These are phyloP conservation scores for Lacerta viridis DNA, from an alignment of 2,797 vertebrate genomes.

Conservation along the genomic window DNA sequence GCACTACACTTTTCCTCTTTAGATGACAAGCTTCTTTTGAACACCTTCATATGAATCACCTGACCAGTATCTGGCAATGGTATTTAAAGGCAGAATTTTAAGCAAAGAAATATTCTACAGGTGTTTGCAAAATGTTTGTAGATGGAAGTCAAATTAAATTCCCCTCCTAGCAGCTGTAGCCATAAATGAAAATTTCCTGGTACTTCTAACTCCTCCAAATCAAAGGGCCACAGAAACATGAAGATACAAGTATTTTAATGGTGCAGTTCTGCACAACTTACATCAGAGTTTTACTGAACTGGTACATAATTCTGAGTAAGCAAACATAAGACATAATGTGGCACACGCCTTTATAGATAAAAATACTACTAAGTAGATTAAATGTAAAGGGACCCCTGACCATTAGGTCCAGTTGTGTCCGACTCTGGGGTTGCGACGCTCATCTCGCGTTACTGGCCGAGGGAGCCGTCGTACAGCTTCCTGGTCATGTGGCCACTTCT, in stretches of 20 bases:
- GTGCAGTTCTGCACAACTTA: background rate
- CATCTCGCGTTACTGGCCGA: too few species aligned
- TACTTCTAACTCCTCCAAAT: background rate
- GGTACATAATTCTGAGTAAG: background rate
- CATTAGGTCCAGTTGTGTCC: too few species aligned
- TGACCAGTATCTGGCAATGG: background rate
- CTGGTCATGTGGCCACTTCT: too few species aligned
- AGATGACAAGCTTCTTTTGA: background rate
- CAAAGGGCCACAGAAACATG: background rate
- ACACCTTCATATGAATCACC: background rate
- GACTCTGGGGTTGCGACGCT: too few species aligned
- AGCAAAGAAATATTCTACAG: background rate
- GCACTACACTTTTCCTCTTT: too few species aligned
- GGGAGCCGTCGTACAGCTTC: too few species aligned
- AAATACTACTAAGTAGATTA: background rate
- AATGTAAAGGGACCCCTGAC: too few species aligned
- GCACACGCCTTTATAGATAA: background rate
- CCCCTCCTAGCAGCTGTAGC: background rate
- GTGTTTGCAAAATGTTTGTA: background rate
- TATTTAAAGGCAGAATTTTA: background rate
- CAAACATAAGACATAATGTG: background rate
- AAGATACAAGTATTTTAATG: background rate
- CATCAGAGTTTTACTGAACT: background rate
- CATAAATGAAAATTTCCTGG: background rate
- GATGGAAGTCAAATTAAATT: background rate